phyloP scores from a whole-genome alignment of 30 jellyfish, hydroid and myxozoan species.

The Hydra vulgaris region DNA sequence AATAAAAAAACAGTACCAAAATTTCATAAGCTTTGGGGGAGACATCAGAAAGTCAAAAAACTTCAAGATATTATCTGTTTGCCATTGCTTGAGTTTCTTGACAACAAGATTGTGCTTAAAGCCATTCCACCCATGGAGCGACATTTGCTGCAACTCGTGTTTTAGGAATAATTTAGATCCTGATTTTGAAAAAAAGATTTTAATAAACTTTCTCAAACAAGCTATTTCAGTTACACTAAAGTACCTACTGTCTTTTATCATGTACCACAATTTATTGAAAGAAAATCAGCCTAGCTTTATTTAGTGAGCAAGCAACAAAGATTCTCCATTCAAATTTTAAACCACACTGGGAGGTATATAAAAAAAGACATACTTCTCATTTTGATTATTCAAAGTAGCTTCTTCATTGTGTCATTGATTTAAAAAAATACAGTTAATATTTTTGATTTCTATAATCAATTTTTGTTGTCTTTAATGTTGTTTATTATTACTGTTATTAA shows the following conservation, averaged over 20 bases:
- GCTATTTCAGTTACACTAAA: neutral
- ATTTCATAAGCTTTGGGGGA: no score
- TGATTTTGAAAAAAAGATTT: neutral
- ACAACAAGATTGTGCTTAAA: neutral
- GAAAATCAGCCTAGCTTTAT: neutral
- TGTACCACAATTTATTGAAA: neutral
- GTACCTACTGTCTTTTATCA: neutral
- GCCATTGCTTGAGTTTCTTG: neutral
- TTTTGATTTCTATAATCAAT: no score
- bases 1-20: no score
- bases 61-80: neutral
- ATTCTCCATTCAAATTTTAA: neutral
- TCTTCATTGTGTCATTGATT: no score
- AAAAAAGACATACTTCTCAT: neutral
- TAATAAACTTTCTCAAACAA: neutral
- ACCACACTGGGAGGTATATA: neutral
- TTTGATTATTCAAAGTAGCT: neutral
- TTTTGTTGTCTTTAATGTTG: no score
- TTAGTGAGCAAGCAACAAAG: neutral
- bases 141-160: neutral
- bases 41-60: neutral
- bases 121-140: neutral
- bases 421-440: no score
- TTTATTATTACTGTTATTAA: no score
- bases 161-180: neutral